A percentile compares a stretch with the other conserved stretches of the same genome.
These are phyloP conservation scores for Amphilophus citrinellus DNA, from an alignment of 2,113 vertebrate species.

Conservation along the genomic window DNA sequence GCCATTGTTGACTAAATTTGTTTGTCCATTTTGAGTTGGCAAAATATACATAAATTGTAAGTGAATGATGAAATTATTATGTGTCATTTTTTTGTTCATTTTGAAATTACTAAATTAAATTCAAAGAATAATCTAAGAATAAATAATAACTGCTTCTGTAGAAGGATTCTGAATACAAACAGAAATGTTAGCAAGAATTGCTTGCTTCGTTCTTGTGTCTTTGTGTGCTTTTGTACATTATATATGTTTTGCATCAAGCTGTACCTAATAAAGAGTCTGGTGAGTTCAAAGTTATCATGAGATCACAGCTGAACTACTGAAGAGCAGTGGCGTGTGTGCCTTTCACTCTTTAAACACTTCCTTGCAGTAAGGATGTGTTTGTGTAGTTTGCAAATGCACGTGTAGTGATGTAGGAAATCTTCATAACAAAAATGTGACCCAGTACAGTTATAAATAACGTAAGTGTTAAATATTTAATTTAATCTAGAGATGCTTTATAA, in stretches of 20 bases:
- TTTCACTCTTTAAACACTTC: background rate
- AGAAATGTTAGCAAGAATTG: background rate
- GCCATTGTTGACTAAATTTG: too few species aligned
- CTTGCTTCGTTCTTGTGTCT: background rate
- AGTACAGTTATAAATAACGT: accelerated
- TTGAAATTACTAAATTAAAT: background rate
- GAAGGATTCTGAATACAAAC: too few species aligned
- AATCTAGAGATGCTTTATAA: too few species aligned
- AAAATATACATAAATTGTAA: too few species aligned
- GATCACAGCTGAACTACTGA: background rate
- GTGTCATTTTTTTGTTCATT: background rate
- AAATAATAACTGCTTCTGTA: too few species aligned
- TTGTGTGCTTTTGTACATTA: too few species aligned
- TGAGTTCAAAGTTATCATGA: background rate
- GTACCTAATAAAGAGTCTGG: background rate
- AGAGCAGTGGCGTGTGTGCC: background rate
- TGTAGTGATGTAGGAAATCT: background rate
- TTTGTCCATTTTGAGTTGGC: too few species aligned
- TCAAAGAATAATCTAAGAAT: too few species aligned
- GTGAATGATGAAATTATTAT: too few species aligned
- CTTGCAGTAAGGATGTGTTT: background rate
- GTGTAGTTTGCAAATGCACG: background rate
- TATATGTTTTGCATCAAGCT: background rate
- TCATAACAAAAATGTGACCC: too few species aligned
- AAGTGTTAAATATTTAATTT: too few species aligned